Percentiles rank a stretch among this genome's conserved stretches.
Conservation (phyloP, 2,888 invertebrate species). For the Chironomus tentans region DNA sequence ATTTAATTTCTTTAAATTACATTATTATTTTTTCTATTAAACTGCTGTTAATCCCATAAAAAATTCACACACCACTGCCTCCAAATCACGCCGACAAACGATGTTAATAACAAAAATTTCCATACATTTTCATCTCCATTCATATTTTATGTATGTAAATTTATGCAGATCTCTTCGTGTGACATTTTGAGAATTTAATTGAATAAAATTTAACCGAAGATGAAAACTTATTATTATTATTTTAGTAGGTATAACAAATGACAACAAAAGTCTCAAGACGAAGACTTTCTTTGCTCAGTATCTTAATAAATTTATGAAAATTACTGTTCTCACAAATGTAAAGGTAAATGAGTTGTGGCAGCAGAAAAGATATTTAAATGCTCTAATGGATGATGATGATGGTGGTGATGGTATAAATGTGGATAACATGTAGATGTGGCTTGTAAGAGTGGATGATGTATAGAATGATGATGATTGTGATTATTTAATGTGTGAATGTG, state of each 20-base stretch:
- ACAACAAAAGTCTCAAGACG: too few species aligned
- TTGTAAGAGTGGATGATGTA: constrained; percentile 55
- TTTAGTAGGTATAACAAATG: too few species aligned
- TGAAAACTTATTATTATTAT: neutral
- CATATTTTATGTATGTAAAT: too few species aligned
- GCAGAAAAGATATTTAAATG: constrained; percentile 30
- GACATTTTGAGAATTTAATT: neutral
- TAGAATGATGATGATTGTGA: constrained; percentile 49
- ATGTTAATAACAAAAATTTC: too few species aligned
- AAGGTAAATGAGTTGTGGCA: constrained; percentile 43
- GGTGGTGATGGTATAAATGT: constrained; percentile 43
- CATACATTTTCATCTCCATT: too few species aligned
- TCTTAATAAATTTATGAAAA: neutral
- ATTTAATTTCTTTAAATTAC: too few species aligned
- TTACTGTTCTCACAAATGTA: constrained; percentile 63
- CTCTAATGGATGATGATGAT: constrained; percentile 34
- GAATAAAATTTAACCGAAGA: too few species aligned
- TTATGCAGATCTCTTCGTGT: neutral
- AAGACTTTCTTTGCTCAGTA: neutral
- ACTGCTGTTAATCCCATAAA: too few species aligned
- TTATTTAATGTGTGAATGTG: constrained; percentile 43
- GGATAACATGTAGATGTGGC: constrained; percentile 38
- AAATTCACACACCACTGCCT: too few species aligned
- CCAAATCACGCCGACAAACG: too few species aligned
- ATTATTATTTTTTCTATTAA: too few species aligned